These are phyloP conservation scores for Sesamia inferens DNA, from an alignment of 2,888 invertebrate genomes.

Conservation along the genomic window DNA sequence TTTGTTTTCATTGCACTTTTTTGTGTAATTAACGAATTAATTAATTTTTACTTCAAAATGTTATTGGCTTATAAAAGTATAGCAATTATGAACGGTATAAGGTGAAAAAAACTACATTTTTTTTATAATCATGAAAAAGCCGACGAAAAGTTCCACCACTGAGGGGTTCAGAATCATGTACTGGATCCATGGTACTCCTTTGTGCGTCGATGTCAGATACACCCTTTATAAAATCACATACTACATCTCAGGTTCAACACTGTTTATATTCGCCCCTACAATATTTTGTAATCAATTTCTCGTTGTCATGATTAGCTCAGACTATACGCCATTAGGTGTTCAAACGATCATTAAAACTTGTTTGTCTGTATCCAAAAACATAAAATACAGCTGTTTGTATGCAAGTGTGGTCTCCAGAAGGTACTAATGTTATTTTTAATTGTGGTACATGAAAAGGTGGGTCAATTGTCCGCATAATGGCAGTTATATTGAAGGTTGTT, in stretches of 20 bases:
- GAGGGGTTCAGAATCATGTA: no score
- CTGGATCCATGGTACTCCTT: no score
- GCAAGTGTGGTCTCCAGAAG: slow-evolving; percentile 1
- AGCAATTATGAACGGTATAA: no score
- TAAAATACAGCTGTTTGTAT: slow-evolving; percentile 34
- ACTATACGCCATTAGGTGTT: background rate
- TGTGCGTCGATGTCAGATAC: no score
- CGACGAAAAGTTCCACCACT: no score
- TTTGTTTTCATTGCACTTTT: no score
- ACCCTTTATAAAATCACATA: no score
- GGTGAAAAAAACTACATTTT: no score
- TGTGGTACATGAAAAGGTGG: background rate
- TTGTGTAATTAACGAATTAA: no score
- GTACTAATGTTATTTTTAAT: slow-evolving; percentile 24
- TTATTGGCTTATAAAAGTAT: no score
- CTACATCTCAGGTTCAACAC: background rate
- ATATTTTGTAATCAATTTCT: slow-evolving; percentile 15
- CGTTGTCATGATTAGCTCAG: background rate
- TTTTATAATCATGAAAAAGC: no score
- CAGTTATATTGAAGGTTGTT: slow-evolving; percentile 7
- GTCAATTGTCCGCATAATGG: slow-evolving; percentile 36
- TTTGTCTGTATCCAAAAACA: background rate
- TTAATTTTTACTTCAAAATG: no score
- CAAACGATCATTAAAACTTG: slow-evolving; percentile 1
- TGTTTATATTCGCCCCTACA: slow-evolving; percentile 9